Conservation (phyloP, 2,888 invertebrate species). For the Sarcophaga variegata region DNA sequence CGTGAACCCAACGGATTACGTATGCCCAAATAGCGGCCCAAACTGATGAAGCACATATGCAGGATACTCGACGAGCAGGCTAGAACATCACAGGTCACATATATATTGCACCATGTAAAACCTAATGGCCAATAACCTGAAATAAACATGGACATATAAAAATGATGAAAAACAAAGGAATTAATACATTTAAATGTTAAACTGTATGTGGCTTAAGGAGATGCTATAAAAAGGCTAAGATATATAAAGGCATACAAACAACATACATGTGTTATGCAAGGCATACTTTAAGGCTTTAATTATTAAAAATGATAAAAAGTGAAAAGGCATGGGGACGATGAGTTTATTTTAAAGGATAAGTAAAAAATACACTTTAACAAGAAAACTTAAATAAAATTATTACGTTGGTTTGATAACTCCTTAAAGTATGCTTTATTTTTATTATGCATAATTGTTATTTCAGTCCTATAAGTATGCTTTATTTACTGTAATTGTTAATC, state of each 20-base stretch:
- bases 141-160: conserved; percentile 73
- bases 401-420: background rate
- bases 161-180: conserved; percentile 9
- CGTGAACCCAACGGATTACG: conserved; percentile 93
- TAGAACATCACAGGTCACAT: conserved; percentile 97
- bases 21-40: conserved; percentile 93
- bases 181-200: conserved; percentile 15
- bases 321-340: too few species aligned
- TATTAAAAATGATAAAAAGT: too few species aligned
- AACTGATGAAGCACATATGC: conserved; percentile 95
- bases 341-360: background rate
- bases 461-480: background rate
- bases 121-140: conserved; percentile 96
- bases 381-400: background rate
- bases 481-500: too few species aligned
- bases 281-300: too few species aligned
- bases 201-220: too few species aligned
- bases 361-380: too few species aligned
- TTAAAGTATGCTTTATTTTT: background rate
- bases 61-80: conserved; percentile 97
- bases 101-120: conserved; percentile 95
- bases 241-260: too few species aligned
- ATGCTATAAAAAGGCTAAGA: too few species aligned
- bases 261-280: too few species aligned
- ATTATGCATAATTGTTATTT: background rate